A percentile compares a stretch with the other conserved stretches of the same genome.
phyloP scores from a whole-genome alignment of 1,140 invertebrate species.

The Tetramorium parvispinum region DNA sequence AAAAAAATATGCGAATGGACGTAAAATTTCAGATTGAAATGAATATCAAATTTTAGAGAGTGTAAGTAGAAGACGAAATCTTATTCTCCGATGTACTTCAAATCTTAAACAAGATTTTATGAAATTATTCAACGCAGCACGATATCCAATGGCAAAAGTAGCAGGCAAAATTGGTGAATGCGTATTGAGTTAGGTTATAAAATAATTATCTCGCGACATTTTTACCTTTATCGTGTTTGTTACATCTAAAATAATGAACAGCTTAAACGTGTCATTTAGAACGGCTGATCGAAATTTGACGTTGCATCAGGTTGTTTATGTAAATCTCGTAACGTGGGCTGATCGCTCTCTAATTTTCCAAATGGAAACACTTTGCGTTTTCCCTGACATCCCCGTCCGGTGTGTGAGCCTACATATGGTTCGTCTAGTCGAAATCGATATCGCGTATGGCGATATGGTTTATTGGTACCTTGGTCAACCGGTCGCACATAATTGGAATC shows the following conservation, averaged over 20 bases:
- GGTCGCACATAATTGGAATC: conserved; percentile 57
- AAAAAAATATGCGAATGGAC: neutral
- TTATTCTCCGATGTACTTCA: neutral
- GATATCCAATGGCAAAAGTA: neutral
- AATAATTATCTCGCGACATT: neutral
- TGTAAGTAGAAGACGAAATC: neutral
- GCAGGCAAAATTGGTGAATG: neutral
- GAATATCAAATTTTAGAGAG: neutral
- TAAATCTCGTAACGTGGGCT: neutral
- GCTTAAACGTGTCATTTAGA: neutral
- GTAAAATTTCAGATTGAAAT: neutral
- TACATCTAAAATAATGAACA: conserved; percentile 5
- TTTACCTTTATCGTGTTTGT: neutral
- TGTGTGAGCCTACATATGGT: neutral
- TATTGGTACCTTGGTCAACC: conserved; percentile 62
- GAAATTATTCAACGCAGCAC: neutral
- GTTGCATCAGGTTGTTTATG: conserved; percentile 5
- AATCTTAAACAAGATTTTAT: neutral
- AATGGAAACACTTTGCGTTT: conserved; percentile 39
- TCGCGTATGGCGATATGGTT: conserved; percentile 29
- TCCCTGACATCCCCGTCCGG: neutral
- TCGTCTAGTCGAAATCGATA: conserved; percentile 43
- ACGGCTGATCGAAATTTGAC: neutral
- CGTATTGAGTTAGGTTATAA: neutral
- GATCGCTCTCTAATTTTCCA: conserved; percentile 29